Percentiles rank a stretch among this genome's conserved stretches.
These are phyloP conservation scores for Lucilia cuprina DNA, from an alignment of 1,140 invertebrate genomes.

Conservation along the genomic window DNA sequence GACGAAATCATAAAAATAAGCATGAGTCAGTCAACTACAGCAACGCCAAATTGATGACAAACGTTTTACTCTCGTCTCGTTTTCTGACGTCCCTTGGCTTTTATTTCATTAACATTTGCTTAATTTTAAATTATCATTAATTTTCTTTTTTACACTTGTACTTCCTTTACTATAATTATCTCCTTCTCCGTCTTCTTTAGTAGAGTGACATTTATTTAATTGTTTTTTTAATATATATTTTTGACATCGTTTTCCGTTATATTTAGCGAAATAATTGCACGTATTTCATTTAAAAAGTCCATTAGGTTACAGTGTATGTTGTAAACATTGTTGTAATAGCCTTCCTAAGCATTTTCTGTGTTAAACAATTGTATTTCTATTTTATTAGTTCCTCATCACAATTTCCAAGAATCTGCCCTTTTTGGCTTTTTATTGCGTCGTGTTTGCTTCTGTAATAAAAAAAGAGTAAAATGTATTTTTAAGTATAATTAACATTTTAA, in stretches of 20 bases:
- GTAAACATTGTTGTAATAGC: neutral
- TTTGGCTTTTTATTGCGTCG: too few relatives aligned
- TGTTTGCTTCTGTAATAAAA: neutral
- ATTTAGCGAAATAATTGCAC: neutral
- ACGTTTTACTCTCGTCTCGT: neutral
- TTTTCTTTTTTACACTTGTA: neutral
- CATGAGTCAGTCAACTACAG: neutral
- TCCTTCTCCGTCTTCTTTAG: neutral
- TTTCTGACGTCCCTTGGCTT: neutral
- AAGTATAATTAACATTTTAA: neutral
- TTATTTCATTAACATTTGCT: neutral
- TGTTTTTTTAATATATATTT: neutral
- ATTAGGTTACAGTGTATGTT: neutral
- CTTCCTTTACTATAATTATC: neutral
- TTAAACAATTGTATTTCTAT: neutral
- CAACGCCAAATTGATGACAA: neutral
- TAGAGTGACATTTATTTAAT: neutral
- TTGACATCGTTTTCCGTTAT: neutral
- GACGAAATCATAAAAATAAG: neutral
- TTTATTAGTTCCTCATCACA: neutral
- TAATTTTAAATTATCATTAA: slow-evolving; percentile 5
- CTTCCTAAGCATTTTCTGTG: neutral
- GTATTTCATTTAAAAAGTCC: neutral
- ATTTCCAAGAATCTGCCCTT: too few relatives aligned
- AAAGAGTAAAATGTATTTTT: neutral